Evolutionary conservation across 1,140 invertebrate genomes (phyloP).

Genomic region (Triops cancriformis): DNA sequence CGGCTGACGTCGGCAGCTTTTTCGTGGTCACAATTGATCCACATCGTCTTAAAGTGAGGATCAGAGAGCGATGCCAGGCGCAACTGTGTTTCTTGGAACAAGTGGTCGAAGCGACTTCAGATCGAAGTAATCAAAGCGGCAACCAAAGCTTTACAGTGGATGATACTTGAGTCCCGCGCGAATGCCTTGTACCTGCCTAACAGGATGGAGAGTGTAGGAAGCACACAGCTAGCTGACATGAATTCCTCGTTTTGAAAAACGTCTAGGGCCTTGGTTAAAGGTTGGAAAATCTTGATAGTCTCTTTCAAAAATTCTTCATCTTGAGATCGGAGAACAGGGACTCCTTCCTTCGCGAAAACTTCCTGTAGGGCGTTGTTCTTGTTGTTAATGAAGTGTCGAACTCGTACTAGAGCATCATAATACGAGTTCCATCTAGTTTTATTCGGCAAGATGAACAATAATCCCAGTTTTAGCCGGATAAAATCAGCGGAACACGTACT

Average conservation of each 20-base stretch:
- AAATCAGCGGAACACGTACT: neutral
- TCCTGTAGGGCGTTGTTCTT: neutral
- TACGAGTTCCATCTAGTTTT: too few species aligned
- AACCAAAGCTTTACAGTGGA: conserved; percentile 18
- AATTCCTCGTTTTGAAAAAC: conserved; percentile 1
- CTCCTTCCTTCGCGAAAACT: neutral
- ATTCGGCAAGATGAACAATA: too few species aligned
- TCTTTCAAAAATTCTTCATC: conserved; percentile 15
- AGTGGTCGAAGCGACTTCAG: neutral
- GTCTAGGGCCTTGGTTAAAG: neutral
- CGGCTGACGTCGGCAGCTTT: neutral
- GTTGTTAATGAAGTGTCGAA: neutral
- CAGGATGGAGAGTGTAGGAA: neutral
- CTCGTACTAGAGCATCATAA: too few species aligned
- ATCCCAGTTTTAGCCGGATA: neutral
- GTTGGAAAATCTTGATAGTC: neutral
- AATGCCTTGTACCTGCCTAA: neutral
- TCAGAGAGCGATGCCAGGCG: conserved; percentile 16
- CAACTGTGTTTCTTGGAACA: conserved; percentile 14
- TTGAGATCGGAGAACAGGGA: neutral
- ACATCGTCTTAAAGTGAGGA: neutral
- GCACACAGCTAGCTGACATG: too few species aligned
- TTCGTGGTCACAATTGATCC: neutral
- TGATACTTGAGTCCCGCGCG: conserved; percentile 5
- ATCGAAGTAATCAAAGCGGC: conserved; percentile 13